phyloP scores from a whole-genome alignment of 2,888 invertebrate species.

The Brachyptera risi region DNA sequence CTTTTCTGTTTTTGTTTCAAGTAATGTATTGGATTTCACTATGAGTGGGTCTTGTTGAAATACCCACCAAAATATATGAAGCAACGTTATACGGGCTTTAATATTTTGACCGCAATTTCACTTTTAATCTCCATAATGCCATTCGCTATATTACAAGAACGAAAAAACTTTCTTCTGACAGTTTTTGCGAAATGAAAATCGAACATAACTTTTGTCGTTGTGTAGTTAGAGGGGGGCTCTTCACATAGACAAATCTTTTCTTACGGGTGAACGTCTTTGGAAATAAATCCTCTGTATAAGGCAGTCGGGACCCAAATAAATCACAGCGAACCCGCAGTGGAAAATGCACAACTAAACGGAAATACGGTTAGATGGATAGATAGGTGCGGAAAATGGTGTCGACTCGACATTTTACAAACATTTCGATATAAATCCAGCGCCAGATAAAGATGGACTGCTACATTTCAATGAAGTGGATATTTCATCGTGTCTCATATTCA shows the following conservation, averaged over 20 bases:
- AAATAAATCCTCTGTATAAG: constrained; percentile 15
- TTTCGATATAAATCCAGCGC: no score
- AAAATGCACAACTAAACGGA: constrained; percentile 19
- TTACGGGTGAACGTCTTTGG: constrained; percentile 12
- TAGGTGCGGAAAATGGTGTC: constrained; percentile 8
- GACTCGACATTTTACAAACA: constrained; percentile 3
- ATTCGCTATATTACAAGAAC: constrained; percentile 5
- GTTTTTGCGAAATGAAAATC: constrained; percentile 16
- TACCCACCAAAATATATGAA: no score
- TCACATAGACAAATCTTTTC: constrained; percentile 14
- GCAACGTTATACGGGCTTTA: no score
- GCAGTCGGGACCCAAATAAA: constrained; percentile 8
- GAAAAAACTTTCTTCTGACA: constrained; percentile 9
- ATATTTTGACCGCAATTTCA: not conserved
- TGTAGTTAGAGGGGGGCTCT: not conserved
- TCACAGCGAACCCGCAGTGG: constrained; percentile 12
- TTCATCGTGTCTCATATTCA: no score
- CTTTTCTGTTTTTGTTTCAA: no score
- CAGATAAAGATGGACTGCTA: no score
- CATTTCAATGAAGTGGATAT: no score
- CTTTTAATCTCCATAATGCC: constrained; percentile 16
- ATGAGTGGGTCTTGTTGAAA: no score
- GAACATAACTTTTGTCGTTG: constrained; percentile 1
- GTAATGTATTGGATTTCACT: no score
- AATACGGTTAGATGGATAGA: constrained; percentile 11